Base-by-base conservation (phyloP, 2,888 invertebrate species). In the Thera obeliscata region DNA sequence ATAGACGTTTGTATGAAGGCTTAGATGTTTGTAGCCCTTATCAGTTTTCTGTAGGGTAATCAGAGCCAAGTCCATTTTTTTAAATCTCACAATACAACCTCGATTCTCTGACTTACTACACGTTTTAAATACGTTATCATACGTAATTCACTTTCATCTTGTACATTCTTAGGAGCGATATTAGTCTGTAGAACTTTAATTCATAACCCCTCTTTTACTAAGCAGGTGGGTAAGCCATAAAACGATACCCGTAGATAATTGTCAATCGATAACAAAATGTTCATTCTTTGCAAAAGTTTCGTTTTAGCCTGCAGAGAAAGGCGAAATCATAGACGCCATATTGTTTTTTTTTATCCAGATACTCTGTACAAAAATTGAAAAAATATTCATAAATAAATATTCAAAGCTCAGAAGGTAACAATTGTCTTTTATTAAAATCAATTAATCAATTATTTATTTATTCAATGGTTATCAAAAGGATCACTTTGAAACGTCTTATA, bases 101-200 rank as follows among this genome's bases (percentile, higher is more conserved):
- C 54, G 49, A 41, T 57, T 48, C 38, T 67, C 52, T 36, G 62
- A 64, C 67, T 56, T 41, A 59, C 33, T 48, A 41, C 43, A 46
- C 7, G 43, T 46, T 49, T 59, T 54, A 61, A 64, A 66, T 70
- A 72, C 72, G 67, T 66, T 69, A 43, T 61, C 2, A n/a, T 63
- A 65, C 62, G 64, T 75, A 69, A 67, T 64, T 68, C 61, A 66
- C 61, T 66, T 64, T 69, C 64, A 70, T 68, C 48, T 66, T 71
- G 72, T 72, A 74, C 59, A 70, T 70, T 69, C 41, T 59, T 43
- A n/a, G 54, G 56, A 54, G 48, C 58, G 36, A 62, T 66, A 52
- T 64, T 57, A 52, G 69, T 69, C 43, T 48, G 50, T 66, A 36
- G 35, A 38, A 8, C 22, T 61, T 6, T 33, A 48, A 22, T 22